Evolutionary conservation across 2,797 vertebrate species (phyloP), one percentile per base, ranked within the genome.

Genomic region (Synanceia verrucosa): DNA sequence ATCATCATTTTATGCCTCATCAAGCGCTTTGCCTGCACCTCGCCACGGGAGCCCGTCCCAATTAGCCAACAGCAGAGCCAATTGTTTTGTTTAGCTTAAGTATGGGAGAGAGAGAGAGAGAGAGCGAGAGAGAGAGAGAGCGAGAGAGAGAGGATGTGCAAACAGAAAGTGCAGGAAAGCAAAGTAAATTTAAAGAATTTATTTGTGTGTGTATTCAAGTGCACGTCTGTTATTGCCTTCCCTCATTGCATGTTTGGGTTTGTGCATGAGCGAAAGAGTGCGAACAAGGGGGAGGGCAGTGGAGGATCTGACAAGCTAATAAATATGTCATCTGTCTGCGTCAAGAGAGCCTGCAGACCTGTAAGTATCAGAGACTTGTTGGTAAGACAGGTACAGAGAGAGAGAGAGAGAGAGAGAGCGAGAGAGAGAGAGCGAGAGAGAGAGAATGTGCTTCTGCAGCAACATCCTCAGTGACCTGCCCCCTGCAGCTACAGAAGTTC

Each of bases 1-100:
- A 99, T 99, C 98, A 99, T 99, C 96, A 95, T 99, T 99, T 99
- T 98, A 97, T 97, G 98, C 96, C 97, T 98, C 96, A 98, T 99
- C 97, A 97, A 96, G 95, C 96, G 90, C 96, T 96, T 95, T 96
- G 96, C 96, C 89, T 87, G 93, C 93, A 84, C 91, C 92, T 95
- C 97, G 89, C 97, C 80, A 90, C 93, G 76, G 97, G 97, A 90
- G 94, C 93, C 93, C 93, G 72, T 86, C 89, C 93, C 94, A 95
- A 95, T 95, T 96, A 98, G 95, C 96, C 95, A 95, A 94, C 95
- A 94, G 94, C 86, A 89, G 93, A 96, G 94, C 94, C 92, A 93
- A 94, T 95, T 96, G 95, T 97, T 98, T 96, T 95, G 95, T 96
- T 97, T 97, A 95, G 95, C 94, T 94, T 87, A 95, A 90, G 93